A percentile compares a stretch with the other conserved stretches of the same genome.
Conservation (phyloP, 2,888 invertebrate genomes). For the Nycteola revayana region DNA sequence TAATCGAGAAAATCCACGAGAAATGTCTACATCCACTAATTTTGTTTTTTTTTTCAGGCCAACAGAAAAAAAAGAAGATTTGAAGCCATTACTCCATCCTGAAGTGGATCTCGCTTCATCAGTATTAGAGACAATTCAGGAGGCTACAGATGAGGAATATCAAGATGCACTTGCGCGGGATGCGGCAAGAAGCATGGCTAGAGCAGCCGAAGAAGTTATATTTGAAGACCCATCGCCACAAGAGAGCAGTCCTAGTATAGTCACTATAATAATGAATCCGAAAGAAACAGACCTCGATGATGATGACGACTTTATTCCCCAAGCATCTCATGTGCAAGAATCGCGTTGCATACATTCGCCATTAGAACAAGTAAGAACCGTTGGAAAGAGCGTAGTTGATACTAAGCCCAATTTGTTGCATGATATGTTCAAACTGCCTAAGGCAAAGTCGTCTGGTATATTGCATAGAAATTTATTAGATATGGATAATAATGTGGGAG, state of each 20-base stretch:
- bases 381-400: too few species aligned
- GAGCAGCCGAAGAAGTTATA: constrained; percentile 26
- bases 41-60: constrained; percentile 43
- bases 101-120: constrained; percentile 71
- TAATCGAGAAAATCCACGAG: too few species aligned
- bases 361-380: constrained; percentile 27
- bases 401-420: constrained; percentile 32
- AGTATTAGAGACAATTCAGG: constrained; percentile 61
- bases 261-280: constrained; percentile 55
- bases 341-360: constrained; percentile 43
- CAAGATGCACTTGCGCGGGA: constrained; percentile 65
- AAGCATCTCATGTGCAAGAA: constrained; percentile 54
- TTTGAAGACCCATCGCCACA: constrained; percentile 37
- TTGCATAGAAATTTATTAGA: constrained; percentile 38
- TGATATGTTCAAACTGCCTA: constrained; percentile 36
- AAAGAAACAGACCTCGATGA: constrained; percentile 20
- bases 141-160: constrained; percentile 69
- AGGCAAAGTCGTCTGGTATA: constrained; percentile 18
- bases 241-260: constrained; percentile 44
- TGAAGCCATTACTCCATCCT: constrained; percentile 63
- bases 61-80: constrained; percentile 42
- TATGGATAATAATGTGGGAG: constrained; percentile 46
- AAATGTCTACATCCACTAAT: too few species aligned
- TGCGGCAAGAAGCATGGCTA: constrained; percentile 43
- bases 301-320: constrained; percentile 39